Evolutionary conservation across 2,113 vertebrate species (phyloP).

Genomic region (Girardinichthys multiradiatus): DNA sequence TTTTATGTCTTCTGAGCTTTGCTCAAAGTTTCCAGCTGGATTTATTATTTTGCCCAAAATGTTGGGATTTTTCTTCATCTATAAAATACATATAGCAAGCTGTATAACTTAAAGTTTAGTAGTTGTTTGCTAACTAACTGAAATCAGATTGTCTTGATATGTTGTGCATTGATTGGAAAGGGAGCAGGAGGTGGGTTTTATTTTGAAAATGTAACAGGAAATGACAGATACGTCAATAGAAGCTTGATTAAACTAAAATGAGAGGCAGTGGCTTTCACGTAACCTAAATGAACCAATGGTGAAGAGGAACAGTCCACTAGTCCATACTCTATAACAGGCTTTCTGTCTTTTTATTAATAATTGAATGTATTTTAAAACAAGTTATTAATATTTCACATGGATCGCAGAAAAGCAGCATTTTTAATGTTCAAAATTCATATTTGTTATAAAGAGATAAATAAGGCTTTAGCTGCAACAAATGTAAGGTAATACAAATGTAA

Average conservation of each 20-base stretch:
- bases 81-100: neutral
- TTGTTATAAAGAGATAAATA: no score
- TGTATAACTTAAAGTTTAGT: neutral
- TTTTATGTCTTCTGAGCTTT: neutral
- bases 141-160: neutral
- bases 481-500: no score
- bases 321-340: neutral
- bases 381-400: no score
- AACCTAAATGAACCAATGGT: conserved; percentile 33
- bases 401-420: no score
- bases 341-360: no score
- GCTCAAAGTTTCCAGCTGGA: neutral
- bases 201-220: conserved; percentile 24
- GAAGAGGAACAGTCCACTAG: neutral
- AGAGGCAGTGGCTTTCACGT: conserved; percentile 32
- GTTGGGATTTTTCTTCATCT: neutral
- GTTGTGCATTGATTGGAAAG: neutral
- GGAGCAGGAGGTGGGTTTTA: conserved; percentile 4
- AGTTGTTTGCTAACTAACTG: neutral
- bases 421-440: no score
- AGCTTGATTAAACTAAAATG: accelerated
- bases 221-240: accelerated
- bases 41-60: neutral
- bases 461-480: no score
- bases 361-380: no score